Percentiles rank a stretch among this genome's conserved stretches.
These are phyloP conservation scores for Xenotilapia flavipinnis DNA, from an alignment of 2,113 vertebrate genomes.

Conservation along the genomic window DNA sequence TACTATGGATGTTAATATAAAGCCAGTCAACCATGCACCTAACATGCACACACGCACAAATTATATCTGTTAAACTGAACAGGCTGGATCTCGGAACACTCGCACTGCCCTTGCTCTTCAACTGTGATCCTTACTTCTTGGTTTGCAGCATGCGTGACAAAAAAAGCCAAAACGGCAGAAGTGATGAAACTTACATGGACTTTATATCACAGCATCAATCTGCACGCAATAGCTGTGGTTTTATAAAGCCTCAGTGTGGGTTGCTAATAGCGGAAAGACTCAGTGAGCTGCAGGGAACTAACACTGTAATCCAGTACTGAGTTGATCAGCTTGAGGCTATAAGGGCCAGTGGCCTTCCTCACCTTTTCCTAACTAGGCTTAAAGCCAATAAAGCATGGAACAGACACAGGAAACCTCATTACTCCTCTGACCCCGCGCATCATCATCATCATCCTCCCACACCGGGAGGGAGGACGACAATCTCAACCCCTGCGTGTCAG, in stretches of 20 bases:
- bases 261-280: not conserved
- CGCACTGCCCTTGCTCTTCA: not conserved
- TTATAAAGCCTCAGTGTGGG: not conserved
- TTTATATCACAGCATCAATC: not conserved
- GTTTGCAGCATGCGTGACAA: not conserved
- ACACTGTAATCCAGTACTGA: slow-evolving; percentile 23
- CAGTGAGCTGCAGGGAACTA: not conserved
- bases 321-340: slow-evolving; percentile 19
- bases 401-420: slow-evolving; percentile 21
- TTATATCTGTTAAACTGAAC: not conserved
- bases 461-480: not conserved
- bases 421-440: not conserved
- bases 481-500: not conserved
- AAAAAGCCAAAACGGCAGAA: not conserved
- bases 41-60: not conserved
- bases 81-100: not conserved
- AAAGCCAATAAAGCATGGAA: not conserved
- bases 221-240: not conserved
- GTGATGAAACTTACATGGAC: not conserved
- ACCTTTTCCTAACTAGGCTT: not conserved
- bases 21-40: not conserved
- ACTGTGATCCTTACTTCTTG: not conserved
- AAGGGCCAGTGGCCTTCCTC: not conserved
- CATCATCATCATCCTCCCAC: not conserved
- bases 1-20: not conserved